A percentile compares a stretch with the other conserved stretches of the same genome.
Evolutionary conservation across 1,140 invertebrate species (phyloP).

Genomic region (Drosophila albomicans): DNA sequence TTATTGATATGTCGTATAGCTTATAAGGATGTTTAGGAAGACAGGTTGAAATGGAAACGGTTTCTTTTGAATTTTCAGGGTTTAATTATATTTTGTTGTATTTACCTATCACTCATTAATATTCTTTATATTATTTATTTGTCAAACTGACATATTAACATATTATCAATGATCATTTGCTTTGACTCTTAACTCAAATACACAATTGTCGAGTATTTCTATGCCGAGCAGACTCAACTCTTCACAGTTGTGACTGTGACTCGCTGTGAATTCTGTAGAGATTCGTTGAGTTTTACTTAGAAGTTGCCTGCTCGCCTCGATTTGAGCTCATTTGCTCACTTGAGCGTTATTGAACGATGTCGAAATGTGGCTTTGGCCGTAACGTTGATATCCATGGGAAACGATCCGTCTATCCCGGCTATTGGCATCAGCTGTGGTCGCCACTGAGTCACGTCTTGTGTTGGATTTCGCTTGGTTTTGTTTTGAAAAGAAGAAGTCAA

Average conservation of each 20-base stretch:
- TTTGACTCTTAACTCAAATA: too few species aligned
- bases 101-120: too few species aligned
- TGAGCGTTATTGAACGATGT: constrained; percentile 67
- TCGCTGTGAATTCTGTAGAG: constrained; percentile 23
- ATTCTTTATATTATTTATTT: too few species aligned
- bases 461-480: neutral
- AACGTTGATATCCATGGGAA: constrained; percentile 81
- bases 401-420: constrained; percentile 21
- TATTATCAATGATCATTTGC: too few species aligned
- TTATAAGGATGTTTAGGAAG: too few species aligned
- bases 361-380: constrained; percentile 49
- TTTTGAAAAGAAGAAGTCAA: constrained; percentile 2
- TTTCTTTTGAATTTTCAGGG: too few species aligned
- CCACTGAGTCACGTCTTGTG: constrained; percentile 40
- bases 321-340: constrained; percentile 63
- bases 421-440: constrained; percentile 4
- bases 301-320: constrained; percentile 37
- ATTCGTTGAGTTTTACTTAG: constrained; percentile 64
- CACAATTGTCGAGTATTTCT: neutral
- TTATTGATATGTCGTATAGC: too few species aligned
- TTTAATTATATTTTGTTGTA: too few species aligned
- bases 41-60: too few species aligned
- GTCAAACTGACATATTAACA: too few species aligned
- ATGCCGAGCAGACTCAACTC: neutral
- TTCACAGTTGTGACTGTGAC: neutral